Percentiles rank a stretch among this genome's conserved stretches.
Conservation (phyloP, 2,888 invertebrate species). For the Stenodema calcarata region DNA sequence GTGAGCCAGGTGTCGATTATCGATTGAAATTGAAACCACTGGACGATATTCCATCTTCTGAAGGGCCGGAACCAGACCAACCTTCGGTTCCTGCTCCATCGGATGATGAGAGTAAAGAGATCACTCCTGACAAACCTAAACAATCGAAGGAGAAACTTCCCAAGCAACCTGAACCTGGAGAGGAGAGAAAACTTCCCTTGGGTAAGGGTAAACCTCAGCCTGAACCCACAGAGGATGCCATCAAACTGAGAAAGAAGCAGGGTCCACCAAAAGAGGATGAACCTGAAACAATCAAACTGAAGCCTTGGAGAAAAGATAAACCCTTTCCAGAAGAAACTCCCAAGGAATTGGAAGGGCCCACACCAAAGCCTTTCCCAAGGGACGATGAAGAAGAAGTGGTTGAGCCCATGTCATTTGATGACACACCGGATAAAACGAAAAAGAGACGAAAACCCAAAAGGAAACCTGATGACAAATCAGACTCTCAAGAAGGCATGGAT, state of each 20-base stretch:
- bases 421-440: constrained; percentile 42
- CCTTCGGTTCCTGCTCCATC: constrained; percentile 27
- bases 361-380: constrained; percentile 40
- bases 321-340: constrained; percentile 59
- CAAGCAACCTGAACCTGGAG: constrained; percentile 45
- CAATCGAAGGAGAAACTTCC: constrained; percentile 28
- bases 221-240: constrained; percentile 58
- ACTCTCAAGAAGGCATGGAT: background rate
- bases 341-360: constrained; percentile 55
- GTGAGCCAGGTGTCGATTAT: constrained; percentile 55
- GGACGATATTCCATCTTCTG: constrained; percentile 56
- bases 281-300: constrained; percentile 60
- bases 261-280: constrained; percentile 61
- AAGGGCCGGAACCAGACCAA: constrained; percentile 53
- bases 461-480: constrained; percentile 46
- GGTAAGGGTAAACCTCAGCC: constrained; percentile 57
- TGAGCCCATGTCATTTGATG: constrained; percentile 57
- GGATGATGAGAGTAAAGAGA: constrained; percentile 56
- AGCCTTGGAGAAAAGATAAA: constrained; percentile 60
- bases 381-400: constrained; percentile 55
- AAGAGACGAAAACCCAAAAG: constrained; percentile 40
- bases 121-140: constrained; percentile 1
- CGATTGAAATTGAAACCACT: constrained; percentile 59
- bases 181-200: constrained; percentile 52
- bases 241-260: constrained; percentile 61